phyloP scores from a whole-genome alignment of 2,113 vertebrate genomes.

The Tamias sibiricus region DNA sequence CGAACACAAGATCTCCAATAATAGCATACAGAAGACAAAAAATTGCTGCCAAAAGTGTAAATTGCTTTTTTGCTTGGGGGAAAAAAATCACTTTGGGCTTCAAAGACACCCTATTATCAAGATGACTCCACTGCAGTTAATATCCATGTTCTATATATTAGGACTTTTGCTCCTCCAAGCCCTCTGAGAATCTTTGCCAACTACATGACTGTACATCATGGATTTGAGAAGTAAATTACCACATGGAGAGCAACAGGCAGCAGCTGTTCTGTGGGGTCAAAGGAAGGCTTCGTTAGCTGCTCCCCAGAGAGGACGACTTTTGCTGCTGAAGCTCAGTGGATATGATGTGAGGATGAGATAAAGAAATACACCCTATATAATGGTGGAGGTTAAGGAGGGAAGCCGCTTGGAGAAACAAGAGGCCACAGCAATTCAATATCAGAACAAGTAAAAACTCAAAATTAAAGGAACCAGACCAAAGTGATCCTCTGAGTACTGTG shows the following conservation, averaged over 20 bases:
- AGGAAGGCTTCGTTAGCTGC: neutral
- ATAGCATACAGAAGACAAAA: conserved; percentile 73
- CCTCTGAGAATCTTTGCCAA: neutral
- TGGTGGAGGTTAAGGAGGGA: neutral
- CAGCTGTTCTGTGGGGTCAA: conserved; percentile 59
- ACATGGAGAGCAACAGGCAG: conserved; percentile 59
- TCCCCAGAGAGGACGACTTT: neutral
- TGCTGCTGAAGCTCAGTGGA: neutral
- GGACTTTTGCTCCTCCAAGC: neutral
- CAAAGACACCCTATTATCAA: conserved; percentile 69
- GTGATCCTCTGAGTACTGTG: neutral
- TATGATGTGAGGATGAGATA: neutral
- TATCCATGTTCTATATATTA: conserved; percentile 37
- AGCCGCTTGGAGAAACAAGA: neutral
- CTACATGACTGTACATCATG: neutral
- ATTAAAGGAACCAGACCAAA: neutral
- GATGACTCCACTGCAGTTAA: conserved; percentile 65
- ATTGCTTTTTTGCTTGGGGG: conserved; percentile 50
- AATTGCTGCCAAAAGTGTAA: conserved; percentile 72
- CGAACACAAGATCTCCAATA: conserved; percentile 70
- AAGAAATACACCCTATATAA: conserved; percentile 20
- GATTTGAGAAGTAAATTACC: conserved; percentile 18
- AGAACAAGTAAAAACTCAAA: neutral
- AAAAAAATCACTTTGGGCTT: conserved; percentile 53
- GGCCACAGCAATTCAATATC: neutral